These are phyloP conservation scores for Chesias legatella DNA, from an alignment of 2,888 invertebrate genomes.

Conservation along the genomic window DNA sequence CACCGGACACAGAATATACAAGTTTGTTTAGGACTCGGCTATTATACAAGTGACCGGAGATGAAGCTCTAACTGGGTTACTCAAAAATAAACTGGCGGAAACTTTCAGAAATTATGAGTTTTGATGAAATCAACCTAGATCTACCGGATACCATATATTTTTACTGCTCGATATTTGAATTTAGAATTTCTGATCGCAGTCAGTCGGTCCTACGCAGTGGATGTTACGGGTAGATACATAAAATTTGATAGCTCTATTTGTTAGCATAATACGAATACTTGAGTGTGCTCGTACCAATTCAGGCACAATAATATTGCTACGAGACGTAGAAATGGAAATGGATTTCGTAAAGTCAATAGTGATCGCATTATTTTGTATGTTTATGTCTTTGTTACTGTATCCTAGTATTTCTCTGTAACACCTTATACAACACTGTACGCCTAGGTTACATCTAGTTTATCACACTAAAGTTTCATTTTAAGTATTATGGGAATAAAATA, in stretches of 20 bases:
- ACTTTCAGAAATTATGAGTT: conserved; percentile 73
- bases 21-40: conserved; percentile 16
- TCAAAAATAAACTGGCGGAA: conserved; percentile 70
- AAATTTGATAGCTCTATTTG: conserved; percentile 25
- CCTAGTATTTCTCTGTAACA: conserved; percentile 4
- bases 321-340: conserved; percentile 15
- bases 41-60: conserved; percentile 45
- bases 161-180: conserved; percentile 35
- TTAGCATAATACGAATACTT: conserved; percentile 14
- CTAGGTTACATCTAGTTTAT: too few relatives aligned
- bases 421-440: not conserved
- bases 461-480: too few relatives aligned
- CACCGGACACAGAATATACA: conserved; percentile 3
- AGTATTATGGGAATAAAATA: too few relatives aligned
- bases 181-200: too few relatives aligned
- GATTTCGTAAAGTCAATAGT: conserved; percentile 10
- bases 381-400: conserved; percentile 10
- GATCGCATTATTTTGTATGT: conserved; percentile 13
- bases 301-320: conserved; percentile 13
- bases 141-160: conserved; percentile 60
- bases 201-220: conserved; percentile 1
- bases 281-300: conserved; percentile 1
- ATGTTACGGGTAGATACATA: conserved; percentile 16
- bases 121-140: conserved; percentile 66
- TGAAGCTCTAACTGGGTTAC: conserved; percentile 59